Evolutionary conservation across 2,888 invertebrate species (phyloP).

Genomic region (Thymelicus lineola): DNA sequence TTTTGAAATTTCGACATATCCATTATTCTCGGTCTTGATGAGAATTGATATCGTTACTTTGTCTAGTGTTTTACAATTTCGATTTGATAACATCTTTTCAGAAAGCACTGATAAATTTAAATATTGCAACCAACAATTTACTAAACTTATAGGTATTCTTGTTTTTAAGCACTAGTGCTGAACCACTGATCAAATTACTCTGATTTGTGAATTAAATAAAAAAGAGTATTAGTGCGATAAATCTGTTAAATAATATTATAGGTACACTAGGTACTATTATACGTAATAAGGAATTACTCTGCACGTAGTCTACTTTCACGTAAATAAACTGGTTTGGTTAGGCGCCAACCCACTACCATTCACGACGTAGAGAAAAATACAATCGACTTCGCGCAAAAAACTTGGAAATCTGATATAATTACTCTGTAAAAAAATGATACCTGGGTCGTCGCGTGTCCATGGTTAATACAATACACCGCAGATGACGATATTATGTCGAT

Average conservation of each 20-base stretch:
- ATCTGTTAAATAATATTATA: too few species aligned
- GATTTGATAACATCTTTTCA: neutral
- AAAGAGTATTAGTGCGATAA: too few species aligned
- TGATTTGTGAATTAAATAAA: too few species aligned
- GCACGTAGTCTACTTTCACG: constrained; percentile 3
- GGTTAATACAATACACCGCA: constrained; percentile 34
- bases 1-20: constrained; percentile 63
- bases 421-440: neutral
- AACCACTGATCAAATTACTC: too few species aligned
- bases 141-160: too few species aligned
- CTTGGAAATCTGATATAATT: neutral
- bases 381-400: too few species aligned
- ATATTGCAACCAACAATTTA: too few species aligned
- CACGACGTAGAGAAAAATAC: too few species aligned
- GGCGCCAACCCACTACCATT: neutral
- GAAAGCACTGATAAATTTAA: too few species aligned
- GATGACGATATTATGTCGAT: constrained; percentile 46
- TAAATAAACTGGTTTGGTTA: neutral
- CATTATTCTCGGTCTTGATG: constrained; percentile 50
- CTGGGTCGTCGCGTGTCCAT: neutral
- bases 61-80: constrained; percentile 20
- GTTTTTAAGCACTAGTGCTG: too few species aligned
- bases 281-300: too few species aligned
- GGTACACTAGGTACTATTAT: too few species aligned
- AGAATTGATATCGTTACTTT: constrained; percentile 47